These are phyloP conservation scores for Phaetusa simplex DNA, from an alignment of 2,113 vertebrate genomes.

Conservation along the genomic window DNA sequence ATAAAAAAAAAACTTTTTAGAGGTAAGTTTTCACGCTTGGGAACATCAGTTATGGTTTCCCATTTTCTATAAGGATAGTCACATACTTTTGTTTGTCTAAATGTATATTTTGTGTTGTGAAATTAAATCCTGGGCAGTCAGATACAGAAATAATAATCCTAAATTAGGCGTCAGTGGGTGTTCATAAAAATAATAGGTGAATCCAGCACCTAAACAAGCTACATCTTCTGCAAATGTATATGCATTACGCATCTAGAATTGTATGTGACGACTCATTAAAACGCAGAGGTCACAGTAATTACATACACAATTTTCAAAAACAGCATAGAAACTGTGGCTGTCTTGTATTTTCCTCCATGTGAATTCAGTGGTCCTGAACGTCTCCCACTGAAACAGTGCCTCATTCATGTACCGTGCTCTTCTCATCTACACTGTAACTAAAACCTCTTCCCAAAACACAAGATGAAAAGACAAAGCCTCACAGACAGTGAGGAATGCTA, in stretches of 20 bases:
- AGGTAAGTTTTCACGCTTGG: not conserved
- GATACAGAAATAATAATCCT: not conserved
- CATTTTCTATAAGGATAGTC: not conserved
- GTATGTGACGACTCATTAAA: not conserved
- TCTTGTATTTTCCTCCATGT: not conserved
- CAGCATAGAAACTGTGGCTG: not conserved
- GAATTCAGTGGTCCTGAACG: not conserved
- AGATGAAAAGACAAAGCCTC: slow-evolving; percentile 46
- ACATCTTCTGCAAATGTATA: not conserved
- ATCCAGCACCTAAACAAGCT: not conserved
- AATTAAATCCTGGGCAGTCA: not conserved
- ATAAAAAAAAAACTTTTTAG: slow-evolving; percentile 2
- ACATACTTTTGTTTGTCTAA: not conserved
- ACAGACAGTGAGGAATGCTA: slow-evolving; percentile 73
- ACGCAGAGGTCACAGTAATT: not conserved
- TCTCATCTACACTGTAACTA: not conserved
- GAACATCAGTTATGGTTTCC: not conserved
- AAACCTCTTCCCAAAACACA: slow-evolving; percentile 21
- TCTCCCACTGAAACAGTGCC: not conserved
- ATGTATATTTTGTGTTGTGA: not conserved
- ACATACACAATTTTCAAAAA: not conserved
- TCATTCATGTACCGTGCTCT: not conserved
- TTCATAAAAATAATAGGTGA: not conserved
- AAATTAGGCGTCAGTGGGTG: not conserved
- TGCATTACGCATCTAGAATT: not conserved